Base-by-base conservation (phyloP, 2,797 vertebrate species). In the Xenops minutus region DNA sequence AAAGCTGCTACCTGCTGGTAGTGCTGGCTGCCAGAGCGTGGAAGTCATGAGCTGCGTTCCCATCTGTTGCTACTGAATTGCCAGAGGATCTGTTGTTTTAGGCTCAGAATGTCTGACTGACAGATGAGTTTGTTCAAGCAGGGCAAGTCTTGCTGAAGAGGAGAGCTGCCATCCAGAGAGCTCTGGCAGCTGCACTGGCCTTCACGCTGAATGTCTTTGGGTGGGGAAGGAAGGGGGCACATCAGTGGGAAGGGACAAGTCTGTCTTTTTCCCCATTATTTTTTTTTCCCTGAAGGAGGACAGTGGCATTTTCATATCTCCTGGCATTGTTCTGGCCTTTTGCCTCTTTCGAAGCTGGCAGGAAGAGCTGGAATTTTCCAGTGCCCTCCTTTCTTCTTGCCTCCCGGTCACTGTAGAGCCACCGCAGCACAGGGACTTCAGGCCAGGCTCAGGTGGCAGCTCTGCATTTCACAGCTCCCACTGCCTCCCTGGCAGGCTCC, bases 1-100 rank as follows among this genome's bases (percentile, higher is more conserved):
- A 92, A 92, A 95, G 92, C 92, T 92, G 92, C 94, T 69, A 26
- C 92, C 84, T 90, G 76, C 84, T 30, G n/a, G 64, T 73, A 87
- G 80, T 79, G 49, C 59, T 80, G 71, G 43, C 34, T 94, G 59
- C 81, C 81, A 55, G 77, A 85, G 90, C 59, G 59, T 95, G 85
- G 83, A 91, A 92, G 44, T 63, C 34, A 7, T 2, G 19, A 91
- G 68, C 77, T 87, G 79, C 8, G 2, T 91, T 93, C 82, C 82
- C 74, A 10, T 79, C 63, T 44, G 55, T 92, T 88, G 79, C 89
- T 90, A 26, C 89, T 48, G 18, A 80, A 56, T 80, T 62, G 72
- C 69, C 77, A 80, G 93, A 96, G 54, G 36, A 59, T 54, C 46
- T 72, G 43, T 9, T 44, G 39, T 55, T 78, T 46, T 37, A 55